Percentiles rank a stretch among this genome's conserved stretches.
These are phyloP conservation scores for Steromphala cineraria DNA, from an alignment of 2,888 invertebrate species.

Conservation along the genomic window DNA sequence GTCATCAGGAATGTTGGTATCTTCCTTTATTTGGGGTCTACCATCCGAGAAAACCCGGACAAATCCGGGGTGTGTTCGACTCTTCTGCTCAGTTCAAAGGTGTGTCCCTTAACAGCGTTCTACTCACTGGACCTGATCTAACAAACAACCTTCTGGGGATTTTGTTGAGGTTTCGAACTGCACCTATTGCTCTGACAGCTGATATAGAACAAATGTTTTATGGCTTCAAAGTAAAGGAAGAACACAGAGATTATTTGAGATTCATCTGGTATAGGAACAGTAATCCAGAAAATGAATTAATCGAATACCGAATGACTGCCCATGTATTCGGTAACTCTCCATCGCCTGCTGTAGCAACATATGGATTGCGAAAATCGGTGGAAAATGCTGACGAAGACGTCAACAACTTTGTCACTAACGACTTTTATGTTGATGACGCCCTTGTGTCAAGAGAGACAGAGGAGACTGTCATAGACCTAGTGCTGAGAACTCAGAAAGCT, in stretches of 20 bases:
- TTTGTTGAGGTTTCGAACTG: conserved; percentile 36
- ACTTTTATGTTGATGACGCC: conserved; percentile 50
- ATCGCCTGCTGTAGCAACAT: conserved; percentile 44
- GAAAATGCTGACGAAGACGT: conserved; percentile 27
- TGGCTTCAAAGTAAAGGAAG: conserved; percentile 32
- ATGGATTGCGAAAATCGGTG: conserved; percentile 33
- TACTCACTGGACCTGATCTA: conserved; percentile 37
- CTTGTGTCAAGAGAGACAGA: conserved; percentile 28
- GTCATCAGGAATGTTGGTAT: conserved; percentile 32
- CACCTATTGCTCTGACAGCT: conserved; percentile 31
- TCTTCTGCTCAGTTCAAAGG: conserved; percentile 33
- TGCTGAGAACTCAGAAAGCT: conserved; percentile 36
- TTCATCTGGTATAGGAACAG: conserved; percentile 45
- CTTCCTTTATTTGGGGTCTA: conserved; percentile 39
- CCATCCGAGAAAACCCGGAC: conserved; percentile 35
- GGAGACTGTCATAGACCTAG: conserved; percentile 31
- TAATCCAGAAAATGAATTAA: conserved; percentile 28
- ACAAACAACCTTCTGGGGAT: conserved; percentile 42
- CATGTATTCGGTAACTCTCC: conserved; percentile 50
- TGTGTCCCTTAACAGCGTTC: conserved; percentile 28
- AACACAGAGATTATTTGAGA: conserved; percentile 38
- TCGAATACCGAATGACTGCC: conserved; percentile 43
- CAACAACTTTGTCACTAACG: conserved; percentile 29
- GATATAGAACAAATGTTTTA: conserved; percentile 47
- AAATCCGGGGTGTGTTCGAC: conserved; percentile 36